Evolutionary conservation across 1,140 invertebrate species (phyloP).

Genomic region (Aphidius gifuensis): DNA sequence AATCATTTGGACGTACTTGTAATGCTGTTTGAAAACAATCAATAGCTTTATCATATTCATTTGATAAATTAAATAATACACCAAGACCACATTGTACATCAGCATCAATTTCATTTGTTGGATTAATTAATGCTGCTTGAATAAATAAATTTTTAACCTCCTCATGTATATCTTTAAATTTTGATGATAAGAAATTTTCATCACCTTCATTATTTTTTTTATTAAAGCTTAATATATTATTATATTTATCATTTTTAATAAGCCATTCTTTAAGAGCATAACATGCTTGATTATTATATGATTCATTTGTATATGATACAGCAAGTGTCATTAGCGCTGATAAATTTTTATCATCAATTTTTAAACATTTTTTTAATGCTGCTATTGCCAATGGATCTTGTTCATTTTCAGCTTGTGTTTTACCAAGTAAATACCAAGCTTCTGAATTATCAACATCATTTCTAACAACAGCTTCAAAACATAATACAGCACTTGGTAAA

Average conservation of each 20-base stretch:
- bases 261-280: slow-evolving; percentile 78
- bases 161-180: slow-evolving; percentile 57
- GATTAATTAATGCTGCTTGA: slow-evolving; percentile 78
- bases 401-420: slow-evolving; percentile 89
- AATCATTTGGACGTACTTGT: slow-evolving; percentile 79
- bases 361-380: slow-evolving; percentile 81
- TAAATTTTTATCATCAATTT: slow-evolving; percentile 77
- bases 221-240: slow-evolving; percentile 63
- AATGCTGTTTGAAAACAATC: slow-evolving; percentile 94
- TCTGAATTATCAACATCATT: slow-evolving; percentile 77
- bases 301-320: slow-evolving; percentile 95
- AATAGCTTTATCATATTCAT: slow-evolving; percentile 92
- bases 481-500: slow-evolving; percentile 90
- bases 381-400: slow-evolving; percentile 85
- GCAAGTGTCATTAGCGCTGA: slow-evolving; percentile 86
- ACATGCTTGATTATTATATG: slow-evolving; percentile 72
- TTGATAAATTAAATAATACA: slow-evolving; percentile 91
- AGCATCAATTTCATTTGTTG: slow-evolving; percentile 74
- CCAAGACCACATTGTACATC: slow-evolving; percentile 94
- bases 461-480: slow-evolving; percentile 94
- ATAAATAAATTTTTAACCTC: slow-evolving; percentile 80
- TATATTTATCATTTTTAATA: slow-evolving; percentile 80
- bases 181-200: slow-evolving; percentile 37
- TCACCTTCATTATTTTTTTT: slow-evolving; percentile 6
- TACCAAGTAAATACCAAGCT: slow-evolving; percentile 80